These are phyloP conservation scores for Corbicula japonica DNA, from an alignment of 2,888 invertebrate genomes.

Conservation along the genomic window DNA sequence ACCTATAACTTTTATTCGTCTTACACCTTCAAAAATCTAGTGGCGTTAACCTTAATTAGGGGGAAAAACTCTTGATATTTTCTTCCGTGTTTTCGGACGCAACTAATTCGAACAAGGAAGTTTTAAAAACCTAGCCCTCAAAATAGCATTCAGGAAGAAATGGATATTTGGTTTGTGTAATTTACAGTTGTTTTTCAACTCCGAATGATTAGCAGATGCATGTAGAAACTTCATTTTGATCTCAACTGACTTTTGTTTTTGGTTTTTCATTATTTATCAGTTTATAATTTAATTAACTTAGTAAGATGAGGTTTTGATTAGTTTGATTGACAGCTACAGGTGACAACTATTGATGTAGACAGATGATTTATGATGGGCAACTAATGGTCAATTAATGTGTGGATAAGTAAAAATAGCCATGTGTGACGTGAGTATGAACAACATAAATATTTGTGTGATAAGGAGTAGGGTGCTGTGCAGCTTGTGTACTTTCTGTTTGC, in stretches of 20 bases:
- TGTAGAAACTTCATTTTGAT: neutral
- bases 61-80: no score
- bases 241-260: no score
- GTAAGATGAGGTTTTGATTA: neutral
- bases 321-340: constrained; percentile 13
- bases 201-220: constrained; percentile 16
- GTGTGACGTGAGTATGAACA: no score
- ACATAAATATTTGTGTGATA: no score
- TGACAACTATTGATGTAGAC: constrained; percentile 2
- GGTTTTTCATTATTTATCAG: no score
- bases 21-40: no score
- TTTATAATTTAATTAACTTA: constrained; percentile 3
- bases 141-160: neutral
- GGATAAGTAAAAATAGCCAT: no score
- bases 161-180: neutral
- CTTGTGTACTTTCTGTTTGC: no score
- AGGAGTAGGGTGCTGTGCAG: no score
- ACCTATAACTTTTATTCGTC: no score
- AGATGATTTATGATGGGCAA: constrained; percentile 13
- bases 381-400: constrained; percentile 19
- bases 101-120: constrained; percentile 3
- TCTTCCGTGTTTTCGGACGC: no score
- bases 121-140: constrained; percentile 1
- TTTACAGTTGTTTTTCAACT: neutral
- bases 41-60: no score